Evolutionary conservation across 2,888 invertebrate species (phyloP), one percentile per base, ranked within the genome.

Genomic region (Drosophila kuntzei): DNA sequence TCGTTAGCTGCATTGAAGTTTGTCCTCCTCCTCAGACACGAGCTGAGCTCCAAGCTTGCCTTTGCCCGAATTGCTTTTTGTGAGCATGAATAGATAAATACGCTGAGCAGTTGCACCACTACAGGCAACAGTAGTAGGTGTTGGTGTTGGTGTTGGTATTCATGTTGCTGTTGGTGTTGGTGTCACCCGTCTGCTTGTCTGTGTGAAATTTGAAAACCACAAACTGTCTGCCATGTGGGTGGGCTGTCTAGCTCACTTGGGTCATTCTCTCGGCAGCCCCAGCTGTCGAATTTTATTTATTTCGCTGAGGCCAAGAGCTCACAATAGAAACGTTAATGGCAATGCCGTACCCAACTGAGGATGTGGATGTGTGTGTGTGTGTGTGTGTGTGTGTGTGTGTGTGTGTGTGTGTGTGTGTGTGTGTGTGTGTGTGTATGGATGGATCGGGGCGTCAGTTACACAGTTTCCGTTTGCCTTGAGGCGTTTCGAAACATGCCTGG

Each of bases 301-400:
- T 86, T 86, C 89, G 88, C 84, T 73, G 78, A 76, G 88, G 84
- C 85, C 80, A 85, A 82, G 68, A 88, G 88, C 84, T 84, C 87
- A 88, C 89, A 88, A 88, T 85, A 80, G 84, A 80, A 88, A 83
- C 84, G 87, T 85, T 85, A 85, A 85, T 85, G 85, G 87, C 87
- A 76, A 74, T 67, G 53, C 86, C 61, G 57, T 55, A 61, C 54
- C 46, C 61, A 36, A 64, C 32, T 32, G 18, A n/a, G 18, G 12
- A n/a, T n/a, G n/a, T n/a, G n/a, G 37, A 7, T 16, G 37, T 37
- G 37, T 37, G 6, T 37, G 47, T 29, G 22, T 59, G 43, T n/a
- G n/a, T n/a, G n/a, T n/a, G n/a, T n/a, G n/a, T n/a, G n/a, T n/a
- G n/a, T n/a, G n/a, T n/a, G n/a, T n/a, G n/a, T n/a, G n/a, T 46